Conservation (phyloP, 1,140 invertebrate genomes). For the Anoplophora glabripennis region DNA sequence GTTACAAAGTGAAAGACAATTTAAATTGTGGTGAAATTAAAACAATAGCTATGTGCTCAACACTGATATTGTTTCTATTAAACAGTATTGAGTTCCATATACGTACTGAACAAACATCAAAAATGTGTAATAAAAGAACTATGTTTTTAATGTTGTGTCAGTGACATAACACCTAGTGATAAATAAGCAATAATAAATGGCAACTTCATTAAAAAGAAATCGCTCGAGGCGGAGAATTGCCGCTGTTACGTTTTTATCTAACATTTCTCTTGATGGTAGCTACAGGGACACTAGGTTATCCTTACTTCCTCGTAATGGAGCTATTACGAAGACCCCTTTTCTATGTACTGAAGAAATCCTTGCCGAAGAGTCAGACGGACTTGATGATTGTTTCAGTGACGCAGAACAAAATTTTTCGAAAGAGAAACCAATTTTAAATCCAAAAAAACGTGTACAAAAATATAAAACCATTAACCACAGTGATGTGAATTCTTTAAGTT, state of each 20-base stretch:
- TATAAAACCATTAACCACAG: conserved; percentile 25
- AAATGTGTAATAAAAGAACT: conserved; percentile 34
- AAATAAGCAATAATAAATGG: conserved; percentile 46
- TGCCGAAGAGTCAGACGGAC: conserved; percentile 48
- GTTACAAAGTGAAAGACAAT: too few species aligned
- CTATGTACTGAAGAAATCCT: conserved; percentile 48
- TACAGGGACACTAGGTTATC: conserved; percentile 79
- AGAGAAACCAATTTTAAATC: conserved; percentile 26
- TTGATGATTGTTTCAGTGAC: conserved; percentile 54
- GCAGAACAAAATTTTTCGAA: conserved; percentile 43
- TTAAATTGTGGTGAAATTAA: too few species aligned
- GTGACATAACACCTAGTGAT: conserved; percentile 26
- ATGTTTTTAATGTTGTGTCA: conserved; percentile 25
- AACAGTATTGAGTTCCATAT: conserved; percentile 26
- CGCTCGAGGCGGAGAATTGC: conserved; percentile 73
- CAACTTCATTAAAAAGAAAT: conserved; percentile 57
- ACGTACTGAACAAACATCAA: conserved; percentile 5
- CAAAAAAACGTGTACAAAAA: conserved; percentile 26
- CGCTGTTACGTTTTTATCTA: conserved; percentile 87
- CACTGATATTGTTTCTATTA: conserved; percentile 24
- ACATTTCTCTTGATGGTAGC: conserved; percentile 91
- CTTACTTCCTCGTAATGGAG: conserved; percentile 53
- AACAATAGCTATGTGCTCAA: conserved; percentile 21
- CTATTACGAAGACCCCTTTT: conserved; percentile 43
- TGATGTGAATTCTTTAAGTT: conserved; percentile 60